Conservation (phyloP, 2,113 vertebrate genomes). For the Gnathonemus echidnorhynchus region DNA sequence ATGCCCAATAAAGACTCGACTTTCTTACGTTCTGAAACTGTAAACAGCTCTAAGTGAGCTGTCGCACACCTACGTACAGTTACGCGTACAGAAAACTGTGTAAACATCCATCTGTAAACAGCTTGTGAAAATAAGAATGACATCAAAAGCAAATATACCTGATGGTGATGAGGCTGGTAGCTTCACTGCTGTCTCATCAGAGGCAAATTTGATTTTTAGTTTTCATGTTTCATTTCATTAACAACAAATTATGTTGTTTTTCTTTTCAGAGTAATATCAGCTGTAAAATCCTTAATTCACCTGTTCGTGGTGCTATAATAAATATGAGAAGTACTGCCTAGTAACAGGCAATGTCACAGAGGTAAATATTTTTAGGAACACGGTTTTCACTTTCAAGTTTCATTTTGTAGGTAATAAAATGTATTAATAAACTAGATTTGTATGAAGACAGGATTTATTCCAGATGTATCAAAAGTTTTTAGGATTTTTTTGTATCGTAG, state of each 20-base stretch:
- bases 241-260: not conserved
- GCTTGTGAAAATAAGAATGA: not conserved
- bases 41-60: not conserved
- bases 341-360: not conserved
- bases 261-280: not conserved
- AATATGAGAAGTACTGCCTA: not conserved
- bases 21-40: not conserved
- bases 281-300: not conserved
- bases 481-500: not conserved
- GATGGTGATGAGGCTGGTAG: not conserved
- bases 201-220: not conserved
- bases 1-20: not conserved
- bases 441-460: not conserved
- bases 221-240: not conserved
- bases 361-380: not conserved
- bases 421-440: not conserved
- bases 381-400: not conserved
- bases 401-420: not conserved
- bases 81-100: not conserved
- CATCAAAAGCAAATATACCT: not conserved
- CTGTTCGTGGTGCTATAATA: not conserved
- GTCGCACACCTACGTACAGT: not conserved
- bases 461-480: not conserved
- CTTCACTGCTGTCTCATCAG: not conserved
- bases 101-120: not conserved